Conservation (phyloP, 1,140 invertebrate genomes). For the Drosophila kurseongensis region DNA sequence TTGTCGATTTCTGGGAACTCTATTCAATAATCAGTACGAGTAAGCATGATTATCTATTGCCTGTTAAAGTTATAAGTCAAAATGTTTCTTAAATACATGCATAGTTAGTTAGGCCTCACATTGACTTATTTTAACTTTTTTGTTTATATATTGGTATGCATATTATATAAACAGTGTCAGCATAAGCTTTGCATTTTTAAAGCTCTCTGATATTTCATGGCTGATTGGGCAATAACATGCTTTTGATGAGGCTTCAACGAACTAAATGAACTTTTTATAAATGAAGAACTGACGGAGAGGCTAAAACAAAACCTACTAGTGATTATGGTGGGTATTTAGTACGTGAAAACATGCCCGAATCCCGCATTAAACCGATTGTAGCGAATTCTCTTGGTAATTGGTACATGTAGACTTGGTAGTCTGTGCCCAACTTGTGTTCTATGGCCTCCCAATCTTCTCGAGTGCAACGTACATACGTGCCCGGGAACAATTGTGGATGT, state of each 20-base stretch:
- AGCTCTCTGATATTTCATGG: slow-evolving; percentile 20
- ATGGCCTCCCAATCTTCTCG: slow-evolving; percentile 2
- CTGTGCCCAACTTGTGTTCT: slow-evolving; percentile 1
- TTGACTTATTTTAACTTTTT: too few relatives aligned
- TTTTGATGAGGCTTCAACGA: neutral
- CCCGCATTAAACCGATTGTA: neutral
- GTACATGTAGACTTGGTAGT: slow-evolving; percentile 3
- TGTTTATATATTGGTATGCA: too few relatives aligned
- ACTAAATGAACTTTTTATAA: neutral
- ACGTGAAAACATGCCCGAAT: slow-evolving; percentile 1
- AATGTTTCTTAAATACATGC: too few relatives aligned
- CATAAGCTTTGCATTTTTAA: slow-evolving; percentile 2
- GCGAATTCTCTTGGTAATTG: neutral
- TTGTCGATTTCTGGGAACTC: neutral
- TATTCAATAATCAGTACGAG: slow-evolving; percentile 2
- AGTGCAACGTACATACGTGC: slow-evolving; percentile 44
- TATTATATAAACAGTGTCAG: neutral
- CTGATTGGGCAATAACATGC: slow-evolving; percentile 11
- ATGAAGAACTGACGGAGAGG: neutral
- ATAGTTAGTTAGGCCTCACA: too few relatives aligned
- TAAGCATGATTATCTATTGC: neutral
- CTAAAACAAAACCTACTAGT: neutral
- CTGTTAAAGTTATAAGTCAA: neutral
- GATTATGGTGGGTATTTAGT: neutral
- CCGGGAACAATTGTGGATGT: slow-evolving; percentile 12